Conservation (phyloP, 2,797 vertebrate genomes). For the Coregonus sp. region DNA sequence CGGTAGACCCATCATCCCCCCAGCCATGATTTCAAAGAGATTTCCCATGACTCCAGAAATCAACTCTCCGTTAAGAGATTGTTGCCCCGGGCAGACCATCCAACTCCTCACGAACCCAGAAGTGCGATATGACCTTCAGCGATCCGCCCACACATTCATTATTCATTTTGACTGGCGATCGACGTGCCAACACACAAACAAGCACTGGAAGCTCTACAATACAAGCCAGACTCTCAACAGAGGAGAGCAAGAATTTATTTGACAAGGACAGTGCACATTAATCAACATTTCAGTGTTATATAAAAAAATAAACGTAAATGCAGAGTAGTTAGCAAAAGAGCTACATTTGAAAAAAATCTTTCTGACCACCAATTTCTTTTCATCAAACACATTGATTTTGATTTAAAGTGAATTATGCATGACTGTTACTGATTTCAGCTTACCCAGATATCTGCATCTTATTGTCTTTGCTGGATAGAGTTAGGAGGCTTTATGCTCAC, state of each 20-base stretch:
- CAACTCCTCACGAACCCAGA: constrained; percentile 28
- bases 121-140: constrained; percentile 29
- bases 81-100: constrained; percentile 8
- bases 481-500: background rate
- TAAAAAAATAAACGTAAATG: too few relatives aligned
- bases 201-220: constrained; percentile 11
- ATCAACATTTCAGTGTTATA: background rate
- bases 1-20: constrained; percentile 9
- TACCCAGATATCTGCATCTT: constrained; percentile 25
- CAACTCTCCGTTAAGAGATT: constrained; percentile 22
- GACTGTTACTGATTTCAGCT: constrained; percentile 46
- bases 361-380: constrained; percentile 14
- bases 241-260: background rate
- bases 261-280: background rate
- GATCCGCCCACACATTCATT: constrained; percentile 39
- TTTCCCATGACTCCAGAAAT: constrained; percentile 1
- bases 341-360: constrained; percentile 17
- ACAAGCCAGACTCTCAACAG: background rate
- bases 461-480: background rate
- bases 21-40: constrained; percentile 21
- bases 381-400: constrained; percentile 20
- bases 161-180: constrained; percentile 28
- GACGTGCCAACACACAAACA: constrained; percentile 33
- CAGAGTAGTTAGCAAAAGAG: background rate
- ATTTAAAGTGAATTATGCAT: constrained; percentile 30